A percentile compares a stretch with the other conserved stretches of the same genome.
Conservation (phyloP, 2,797 vertebrate species). For the Thripadectes ignobilis region DNA sequence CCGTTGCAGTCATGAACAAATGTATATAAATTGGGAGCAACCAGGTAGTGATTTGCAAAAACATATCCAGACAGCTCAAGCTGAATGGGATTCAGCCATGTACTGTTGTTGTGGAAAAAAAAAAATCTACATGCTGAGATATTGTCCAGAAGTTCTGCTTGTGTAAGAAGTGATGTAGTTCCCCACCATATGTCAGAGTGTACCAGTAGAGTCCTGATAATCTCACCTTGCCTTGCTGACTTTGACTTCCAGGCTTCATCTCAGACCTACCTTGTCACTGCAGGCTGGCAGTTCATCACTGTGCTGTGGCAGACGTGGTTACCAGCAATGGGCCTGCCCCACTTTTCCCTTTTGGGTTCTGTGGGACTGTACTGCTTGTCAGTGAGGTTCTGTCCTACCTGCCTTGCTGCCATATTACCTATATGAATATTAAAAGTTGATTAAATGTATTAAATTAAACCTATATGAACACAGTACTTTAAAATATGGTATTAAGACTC, state of each 20-base stretch:
- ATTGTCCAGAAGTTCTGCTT: neutral
- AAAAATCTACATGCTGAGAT: neutral
- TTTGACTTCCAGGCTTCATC: neutral
- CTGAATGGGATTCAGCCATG: neutral
- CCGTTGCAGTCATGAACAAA: neutral
- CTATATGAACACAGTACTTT: neutral
- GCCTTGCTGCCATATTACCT: neutral
- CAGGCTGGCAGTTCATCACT: neutral
- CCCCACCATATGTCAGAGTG: neutral
- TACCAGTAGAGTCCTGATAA: neutral
- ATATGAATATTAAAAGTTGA: neutral
- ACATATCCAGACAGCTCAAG: neutral
- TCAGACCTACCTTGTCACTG: neutral
- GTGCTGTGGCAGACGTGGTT: neutral
- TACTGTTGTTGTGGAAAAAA: neutral
- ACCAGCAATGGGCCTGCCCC: neutral
- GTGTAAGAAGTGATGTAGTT: neutral
- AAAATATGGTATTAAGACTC: neutral
- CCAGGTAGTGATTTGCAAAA: neutral
- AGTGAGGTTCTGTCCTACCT: neutral
- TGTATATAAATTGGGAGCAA: neutral
- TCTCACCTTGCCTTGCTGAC: neutral
- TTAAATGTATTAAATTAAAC: neutral
- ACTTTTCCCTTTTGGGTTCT: neutral
- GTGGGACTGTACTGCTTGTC: neutral